Evolutionary conservation across 2,797 vertebrate species (phyloP).

Genomic region (Syngnathus rostellatus): DNA sequence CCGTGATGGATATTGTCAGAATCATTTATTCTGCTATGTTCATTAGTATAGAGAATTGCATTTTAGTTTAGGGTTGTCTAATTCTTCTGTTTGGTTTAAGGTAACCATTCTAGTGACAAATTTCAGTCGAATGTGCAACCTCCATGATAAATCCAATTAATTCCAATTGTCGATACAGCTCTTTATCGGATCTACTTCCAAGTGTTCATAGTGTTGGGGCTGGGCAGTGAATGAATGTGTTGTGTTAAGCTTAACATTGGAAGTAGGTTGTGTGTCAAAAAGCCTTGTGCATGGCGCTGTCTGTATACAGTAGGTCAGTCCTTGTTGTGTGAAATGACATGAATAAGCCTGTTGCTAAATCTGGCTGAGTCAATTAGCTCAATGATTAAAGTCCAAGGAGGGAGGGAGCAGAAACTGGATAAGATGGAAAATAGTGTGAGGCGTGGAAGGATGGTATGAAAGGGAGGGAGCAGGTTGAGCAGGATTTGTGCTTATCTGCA

Average conservation of each 20-base stretch:
- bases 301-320: slow-evolving; percentile 30
- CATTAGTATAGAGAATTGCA: neutral
- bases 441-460: slow-evolving; percentile 3
- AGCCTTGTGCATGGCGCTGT: neutral
- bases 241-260: neutral
- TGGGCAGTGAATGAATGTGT: neutral
- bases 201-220: neutral
- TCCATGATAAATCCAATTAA: too few species aligned
- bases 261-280: neutral
- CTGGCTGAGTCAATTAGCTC: slow-evolving; percentile 62
- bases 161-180: neutral
- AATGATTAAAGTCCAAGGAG: slow-evolving; percentile 42
- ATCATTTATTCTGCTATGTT: neutral
- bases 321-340: slow-evolving; percentile 57
- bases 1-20: neutral
- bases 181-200: neutral
- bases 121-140: neutral
- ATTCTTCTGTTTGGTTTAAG: neutral
- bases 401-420: neutral
- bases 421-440: slow-evolving; percentile 5
- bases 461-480: neutral
- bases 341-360: slow-evolving; percentile 63
- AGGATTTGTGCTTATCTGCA: slow-evolving; percentile 34
- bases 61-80: neutral
- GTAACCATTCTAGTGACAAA: neutral